Conservation (phyloP, 37 sponge, comb jelly and placozoan genomes). For the Geodia barretti region DNA sequence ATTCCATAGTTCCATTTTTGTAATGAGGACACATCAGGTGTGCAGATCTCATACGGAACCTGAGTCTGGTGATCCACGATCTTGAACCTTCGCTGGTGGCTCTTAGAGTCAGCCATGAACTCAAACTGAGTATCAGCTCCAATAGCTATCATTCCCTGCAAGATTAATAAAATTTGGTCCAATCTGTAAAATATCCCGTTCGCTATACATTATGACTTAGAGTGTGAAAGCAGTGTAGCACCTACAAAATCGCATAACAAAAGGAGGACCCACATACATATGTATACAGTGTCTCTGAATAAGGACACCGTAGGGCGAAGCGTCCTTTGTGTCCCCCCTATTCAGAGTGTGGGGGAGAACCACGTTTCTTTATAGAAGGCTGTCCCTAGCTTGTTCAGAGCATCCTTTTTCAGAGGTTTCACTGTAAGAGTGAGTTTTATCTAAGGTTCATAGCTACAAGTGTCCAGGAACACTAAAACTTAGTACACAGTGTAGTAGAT, state of each 20-base stretch:
- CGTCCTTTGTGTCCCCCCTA: too few relatives aligned
- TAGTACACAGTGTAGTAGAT: not conserved
- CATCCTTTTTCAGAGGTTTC: too few relatives aligned
- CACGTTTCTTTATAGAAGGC: not conserved
- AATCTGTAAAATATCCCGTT: too few relatives aligned
- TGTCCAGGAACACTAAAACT: too few relatives aligned
- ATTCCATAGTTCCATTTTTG: slow-evolving; percentile 52
- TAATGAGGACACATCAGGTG: slow-evolving; percentile 13
- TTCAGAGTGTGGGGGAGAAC: not conserved
- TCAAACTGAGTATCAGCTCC: slow-evolving; percentile 19
- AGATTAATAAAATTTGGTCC: too few relatives aligned
- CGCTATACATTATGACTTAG: not conserved
- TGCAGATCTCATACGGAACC: slow-evolving; percentile 32
- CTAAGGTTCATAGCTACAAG: too few relatives aligned
- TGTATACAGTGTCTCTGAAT: too few relatives aligned
- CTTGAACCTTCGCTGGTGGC: slow-evolving; percentile 26
- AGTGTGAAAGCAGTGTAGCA: not conserved
- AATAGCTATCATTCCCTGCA: slow-evolving; percentile 39
- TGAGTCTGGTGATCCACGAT: slow-evolving; percentile 15
- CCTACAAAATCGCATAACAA: not conserved
- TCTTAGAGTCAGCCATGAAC: slow-evolving; percentile 22
- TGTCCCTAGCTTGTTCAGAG: not conserved
- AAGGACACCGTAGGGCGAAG: too few relatives aligned
- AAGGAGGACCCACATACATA: too few relatives aligned
- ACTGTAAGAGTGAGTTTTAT: not conserved